A percentile compares a stretch with the other conserved stretches of the same genome.
phyloP scores from a whole-genome alignment of 2,797 vertebrate genomes.

The Gymnoscopelus microlampas region DNA sequence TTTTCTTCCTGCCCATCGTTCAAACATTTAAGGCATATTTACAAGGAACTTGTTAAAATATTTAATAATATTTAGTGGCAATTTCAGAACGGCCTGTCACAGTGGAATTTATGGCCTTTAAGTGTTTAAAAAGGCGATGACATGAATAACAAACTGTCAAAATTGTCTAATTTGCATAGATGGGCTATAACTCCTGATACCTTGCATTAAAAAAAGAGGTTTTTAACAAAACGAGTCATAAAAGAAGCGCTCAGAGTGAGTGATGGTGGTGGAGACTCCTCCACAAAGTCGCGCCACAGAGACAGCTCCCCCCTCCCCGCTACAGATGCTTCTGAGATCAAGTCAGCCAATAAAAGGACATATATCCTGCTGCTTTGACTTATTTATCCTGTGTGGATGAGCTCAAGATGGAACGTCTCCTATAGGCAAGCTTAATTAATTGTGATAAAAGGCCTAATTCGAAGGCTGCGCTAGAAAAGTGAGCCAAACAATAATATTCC shows the following conservation, averaged over 20 bases:
- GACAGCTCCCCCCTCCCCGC: slow-evolving; percentile 64
- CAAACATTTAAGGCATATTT: slow-evolving; percentile 90
- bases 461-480: slow-evolving; percentile 75
- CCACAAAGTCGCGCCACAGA: slow-evolving; percentile 78
- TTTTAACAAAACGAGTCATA: slow-evolving; percentile 90
- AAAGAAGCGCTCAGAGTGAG: slow-evolving; percentile 83
- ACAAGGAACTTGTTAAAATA: slow-evolving; percentile 92
- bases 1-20: slow-evolving; percentile 87
- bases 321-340: slow-evolving; percentile 84
- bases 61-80: slow-evolving; percentile 92
- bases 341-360: slow-evolving; percentile 87
- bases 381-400: slow-evolving; percentile 86
- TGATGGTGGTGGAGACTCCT: slow-evolving; percentile 81
- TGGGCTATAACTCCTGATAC: slow-evolving; percentile 87
- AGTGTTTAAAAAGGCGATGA: slow-evolving; percentile 89
- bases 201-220: slow-evolving; percentile 86
- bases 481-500: slow-evolving; percentile 84
- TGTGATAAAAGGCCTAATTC: slow-evolving; percentile 88
- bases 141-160: slow-evolving; percentile 91
- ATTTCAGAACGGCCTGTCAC: slow-evolving; percentile 85
- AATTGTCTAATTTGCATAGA: slow-evolving; percentile 86
- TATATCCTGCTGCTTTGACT: slow-evolving; percentile 84
- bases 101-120: slow-evolving; percentile 83
- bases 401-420: slow-evolving; percentile 86
- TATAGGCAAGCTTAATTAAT: slow-evolving; percentile 87